These are phyloP conservation scores for Dinomys branickii DNA, from an alignment of 2,113 vertebrate genomes.

Conservation along the genomic window DNA sequence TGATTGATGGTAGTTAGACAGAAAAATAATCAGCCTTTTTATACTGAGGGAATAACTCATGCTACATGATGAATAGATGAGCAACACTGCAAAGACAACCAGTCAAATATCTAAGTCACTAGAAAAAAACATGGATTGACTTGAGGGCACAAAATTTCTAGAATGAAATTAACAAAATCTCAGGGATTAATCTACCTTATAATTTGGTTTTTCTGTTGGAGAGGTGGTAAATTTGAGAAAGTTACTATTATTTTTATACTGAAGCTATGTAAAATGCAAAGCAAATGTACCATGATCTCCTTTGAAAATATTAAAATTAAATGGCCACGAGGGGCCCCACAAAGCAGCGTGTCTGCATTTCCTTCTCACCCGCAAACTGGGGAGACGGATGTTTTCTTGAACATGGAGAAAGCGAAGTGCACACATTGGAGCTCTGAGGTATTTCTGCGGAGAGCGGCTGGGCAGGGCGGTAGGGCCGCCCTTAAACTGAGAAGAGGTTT, in stretches of 20 bases:
- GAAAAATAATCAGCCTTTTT: neutral
- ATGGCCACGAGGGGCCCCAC: neutral
- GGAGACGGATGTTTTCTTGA: neutral
- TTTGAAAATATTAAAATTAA: neutral
- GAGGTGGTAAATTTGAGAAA: constrained; percentile 2
- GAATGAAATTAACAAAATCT: neutral
- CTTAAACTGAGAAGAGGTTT: neutral
- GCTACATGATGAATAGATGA: neutral
- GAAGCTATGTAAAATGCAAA: constrained; percentile 33
- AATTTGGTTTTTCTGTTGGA: neutral
- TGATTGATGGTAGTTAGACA: neutral
- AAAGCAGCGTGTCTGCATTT: neutral
- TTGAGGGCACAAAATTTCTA: neutral
- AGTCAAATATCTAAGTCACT: neutral
- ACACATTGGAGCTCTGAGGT: neutral
- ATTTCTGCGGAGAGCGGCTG: neutral
- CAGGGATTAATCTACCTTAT: neutral
- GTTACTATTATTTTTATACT: neutral
- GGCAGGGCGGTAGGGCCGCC: neutral
- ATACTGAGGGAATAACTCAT: neutral
- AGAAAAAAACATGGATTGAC: neutral
- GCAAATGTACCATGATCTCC: neutral
- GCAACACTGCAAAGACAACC: neutral
- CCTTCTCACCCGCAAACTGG: neutral
- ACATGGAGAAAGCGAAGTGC: neutral